Conservation (phyloP, 1,140 invertebrate species). For the Nephotettix cincticeps region DNA sequence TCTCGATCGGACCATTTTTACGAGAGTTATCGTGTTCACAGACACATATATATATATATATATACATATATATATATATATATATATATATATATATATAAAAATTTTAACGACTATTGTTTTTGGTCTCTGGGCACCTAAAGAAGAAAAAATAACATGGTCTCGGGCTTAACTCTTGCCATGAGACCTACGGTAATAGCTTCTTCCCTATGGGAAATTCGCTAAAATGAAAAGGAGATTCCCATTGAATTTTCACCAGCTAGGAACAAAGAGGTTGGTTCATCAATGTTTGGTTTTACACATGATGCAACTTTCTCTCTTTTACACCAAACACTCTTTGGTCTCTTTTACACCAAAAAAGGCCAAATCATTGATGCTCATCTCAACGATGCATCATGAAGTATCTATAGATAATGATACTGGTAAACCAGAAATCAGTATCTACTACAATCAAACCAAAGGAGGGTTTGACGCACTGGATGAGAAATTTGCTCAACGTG, state of each 20-base stretch:
- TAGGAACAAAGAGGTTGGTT: background rate
- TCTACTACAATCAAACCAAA: constrained; percentile 43
- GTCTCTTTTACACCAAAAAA: constrained; percentile 37
- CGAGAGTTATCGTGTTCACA: no score
- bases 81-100: constrained; percentile 50
- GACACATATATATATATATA: no score
- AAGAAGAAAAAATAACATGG: no score
- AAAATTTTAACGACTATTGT: no score
- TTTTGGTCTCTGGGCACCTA: no score
- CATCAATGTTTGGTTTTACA: constrained; percentile 32
- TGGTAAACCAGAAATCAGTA: constrained; percentile 41
- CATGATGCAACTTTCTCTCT: constrained; percentile 25
- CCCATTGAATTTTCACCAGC: constrained; percentile 39
- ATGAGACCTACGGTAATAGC: no score
- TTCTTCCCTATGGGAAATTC: no score
- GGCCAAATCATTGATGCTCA: constrained; percentile 40
- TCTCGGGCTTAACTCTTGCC: no score
- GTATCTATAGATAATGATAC: constrained; percentile 31
- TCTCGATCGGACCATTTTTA: no score
- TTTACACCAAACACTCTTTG: no score
- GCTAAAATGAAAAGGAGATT: no score
- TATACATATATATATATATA: no score
- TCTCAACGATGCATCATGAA: constrained; percentile 44
- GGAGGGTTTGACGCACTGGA: constrained; percentile 46
- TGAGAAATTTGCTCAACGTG: constrained; percentile 42